phyloP scores from a whole-genome alignment of 2,888 invertebrate genomes.

The Drosophila picticornis region DNA sequence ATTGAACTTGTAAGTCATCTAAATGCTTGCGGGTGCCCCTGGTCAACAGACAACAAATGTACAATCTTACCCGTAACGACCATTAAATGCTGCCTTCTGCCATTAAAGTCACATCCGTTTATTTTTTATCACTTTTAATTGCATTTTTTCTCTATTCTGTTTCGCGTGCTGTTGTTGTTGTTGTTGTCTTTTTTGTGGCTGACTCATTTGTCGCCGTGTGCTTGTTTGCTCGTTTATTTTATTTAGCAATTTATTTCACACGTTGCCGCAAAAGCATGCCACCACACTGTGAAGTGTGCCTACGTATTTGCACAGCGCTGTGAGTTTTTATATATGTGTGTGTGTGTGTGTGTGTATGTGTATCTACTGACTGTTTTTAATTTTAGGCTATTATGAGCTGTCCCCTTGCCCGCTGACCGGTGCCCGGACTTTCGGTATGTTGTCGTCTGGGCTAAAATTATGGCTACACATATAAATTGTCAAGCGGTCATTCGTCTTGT shows the following conservation, averaged over 20 bases:
- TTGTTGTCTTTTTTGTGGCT: constrained; percentile 27
- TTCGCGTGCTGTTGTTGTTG: constrained; percentile 21
- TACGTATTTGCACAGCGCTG: constrained; percentile 38
- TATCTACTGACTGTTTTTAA: constrained; percentile 79
- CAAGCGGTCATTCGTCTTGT: constrained; percentile 84
- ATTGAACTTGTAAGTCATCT: constrained; percentile 11
- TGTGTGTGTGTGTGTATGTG: constrained; percentile 5
- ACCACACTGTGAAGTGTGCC: constrained; percentile 35
- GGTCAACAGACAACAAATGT: constrained; percentile 3
- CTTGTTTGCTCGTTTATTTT: constrained; percentile 80
- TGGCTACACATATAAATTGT: constrained; percentile 83
- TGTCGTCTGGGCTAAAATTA: constrained; percentile 62
- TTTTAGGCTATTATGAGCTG: constrained; percentile 79
- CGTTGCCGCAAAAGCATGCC: constrained; percentile 57
- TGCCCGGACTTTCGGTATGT: constrained; percentile 3
- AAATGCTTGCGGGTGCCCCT: constrained; percentile 8
- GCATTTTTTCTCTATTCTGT: constrained; percentile 41
- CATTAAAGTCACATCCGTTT: constrained; percentile 74
- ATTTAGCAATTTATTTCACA: constrained; percentile 81
- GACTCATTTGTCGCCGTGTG: constrained; percentile 75
- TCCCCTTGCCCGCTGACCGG: constrained; percentile 13
- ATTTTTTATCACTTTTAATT: constrained; percentile 82
- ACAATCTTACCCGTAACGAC: constrained; percentile 44
- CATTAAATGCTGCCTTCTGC: constrained; percentile 60
- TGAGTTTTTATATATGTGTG: neutral